Evolutionary conservation across 2,888 invertebrate genomes (phyloP).

Genomic region (Odontocolon sp.): DNA sequence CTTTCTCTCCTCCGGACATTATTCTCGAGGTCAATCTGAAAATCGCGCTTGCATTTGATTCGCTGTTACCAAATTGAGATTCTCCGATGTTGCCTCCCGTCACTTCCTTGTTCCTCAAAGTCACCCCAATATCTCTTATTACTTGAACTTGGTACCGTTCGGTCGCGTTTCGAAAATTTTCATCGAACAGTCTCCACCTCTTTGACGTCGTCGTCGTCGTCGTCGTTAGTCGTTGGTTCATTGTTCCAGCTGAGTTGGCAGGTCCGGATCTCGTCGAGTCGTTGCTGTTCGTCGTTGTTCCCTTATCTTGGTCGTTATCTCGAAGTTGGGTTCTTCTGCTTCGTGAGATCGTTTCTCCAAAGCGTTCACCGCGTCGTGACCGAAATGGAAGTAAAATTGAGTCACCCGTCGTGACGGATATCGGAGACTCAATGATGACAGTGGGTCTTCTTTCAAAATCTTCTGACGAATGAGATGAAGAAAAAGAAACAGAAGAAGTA

Average conservation of each 20-base stretch:
- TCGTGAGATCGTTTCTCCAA: constrained; percentile 19
- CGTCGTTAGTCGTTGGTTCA: constrained; percentile 39
- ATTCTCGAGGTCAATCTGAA: constrained; percentile 12
- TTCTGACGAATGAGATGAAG: too few relatives aligned
- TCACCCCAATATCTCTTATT: constrained; percentile 14
- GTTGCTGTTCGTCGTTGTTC: constrained; percentile 12
- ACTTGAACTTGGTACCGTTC: constrained; percentile 6
- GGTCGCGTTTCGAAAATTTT: constrained; percentile 23
- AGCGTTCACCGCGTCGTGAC: constrained; percentile 19
- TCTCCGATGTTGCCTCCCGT: not conserved
- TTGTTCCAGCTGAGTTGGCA: constrained; percentile 45
- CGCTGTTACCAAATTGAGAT: constrained; percentile 13
- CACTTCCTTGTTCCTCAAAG: constrained; percentile 10
- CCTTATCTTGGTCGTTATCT: constrained; percentile 26
- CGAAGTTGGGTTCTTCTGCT: constrained; percentile 20
- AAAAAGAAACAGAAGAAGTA: constrained; percentile 3
- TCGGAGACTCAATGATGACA: constrained; percentile 30
- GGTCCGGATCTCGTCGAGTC: constrained; percentile 14
- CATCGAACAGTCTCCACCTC: not conserved
- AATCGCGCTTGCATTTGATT: not conserved
- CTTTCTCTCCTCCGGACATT: not conserved
- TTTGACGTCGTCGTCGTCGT: constrained; percentile 20
- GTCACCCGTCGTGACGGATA: not conserved
- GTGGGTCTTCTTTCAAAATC: constrained; percentile 24
- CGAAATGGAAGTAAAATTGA: constrained; percentile 1